Percentiles rank a stretch among this genome's conserved stretches.
These are phyloP conservation scores for Bugulina stolonifera DNA, from an alignment of 2,888 invertebrate species.

Conservation along the genomic window DNA sequence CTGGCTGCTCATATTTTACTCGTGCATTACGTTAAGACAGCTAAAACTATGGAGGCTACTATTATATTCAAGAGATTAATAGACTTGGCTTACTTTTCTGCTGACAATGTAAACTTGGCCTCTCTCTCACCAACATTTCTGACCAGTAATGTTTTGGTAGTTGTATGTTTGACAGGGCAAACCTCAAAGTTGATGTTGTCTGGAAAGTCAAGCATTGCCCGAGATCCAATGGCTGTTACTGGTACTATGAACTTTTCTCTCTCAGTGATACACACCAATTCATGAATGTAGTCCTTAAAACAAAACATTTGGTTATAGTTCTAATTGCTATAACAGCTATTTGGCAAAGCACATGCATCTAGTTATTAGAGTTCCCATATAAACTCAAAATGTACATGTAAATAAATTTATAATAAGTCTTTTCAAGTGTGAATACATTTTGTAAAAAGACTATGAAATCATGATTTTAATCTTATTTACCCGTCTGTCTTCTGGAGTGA, in stretches of 20 bases:
- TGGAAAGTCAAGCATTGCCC: conserved; percentile 61
- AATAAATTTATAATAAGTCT: no score
- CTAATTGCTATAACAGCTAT: no score
- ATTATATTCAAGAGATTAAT: no score
- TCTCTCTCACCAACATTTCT: conserved; percentile 58
- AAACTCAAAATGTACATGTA: no score
- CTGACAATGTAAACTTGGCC: conserved; percentile 56
- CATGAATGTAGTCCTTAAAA: conserved; percentile 50
- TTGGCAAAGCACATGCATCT: no score
- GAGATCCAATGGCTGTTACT: conserved; percentile 57
- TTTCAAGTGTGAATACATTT: no score
- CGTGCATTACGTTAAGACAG: no score
- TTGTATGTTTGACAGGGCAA: conserved; percentile 58
- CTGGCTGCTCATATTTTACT: no score
- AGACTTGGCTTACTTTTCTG: conserved; percentile 55
- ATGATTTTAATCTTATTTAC: conserved; percentile 33
- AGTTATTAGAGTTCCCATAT: no score
- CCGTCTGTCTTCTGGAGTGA: conserved; percentile 58
- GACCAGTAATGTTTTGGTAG: conserved; percentile 56
- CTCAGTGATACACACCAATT: conserved; percentile 52
- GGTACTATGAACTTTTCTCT: conserved; percentile 54
- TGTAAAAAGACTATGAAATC: no score
- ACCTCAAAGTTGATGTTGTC: conserved; percentile 57
- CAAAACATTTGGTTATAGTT: no score
- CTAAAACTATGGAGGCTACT: no score